Base-by-base conservation (phyloP, 2,888 invertebrate genomes). In the Isotomurus palustris region DNA sequence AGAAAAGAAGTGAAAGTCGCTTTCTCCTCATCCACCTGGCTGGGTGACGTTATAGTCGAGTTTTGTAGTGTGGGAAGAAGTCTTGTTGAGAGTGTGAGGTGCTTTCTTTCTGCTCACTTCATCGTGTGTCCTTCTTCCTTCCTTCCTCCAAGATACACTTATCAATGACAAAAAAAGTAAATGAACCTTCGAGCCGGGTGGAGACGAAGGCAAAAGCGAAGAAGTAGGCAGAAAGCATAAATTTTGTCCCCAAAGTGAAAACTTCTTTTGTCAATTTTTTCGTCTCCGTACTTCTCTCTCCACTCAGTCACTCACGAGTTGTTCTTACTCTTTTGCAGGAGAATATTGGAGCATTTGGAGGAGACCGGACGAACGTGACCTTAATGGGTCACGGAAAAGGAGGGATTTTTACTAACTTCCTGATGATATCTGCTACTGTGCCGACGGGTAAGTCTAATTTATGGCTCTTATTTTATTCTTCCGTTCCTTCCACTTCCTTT, bases 351-450 rank as follows among this genome's bases (percentile, higher is more conserved):
- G 48, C 60, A 12, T 68, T 68, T 57, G 66, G 66, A 29, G 69
- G 69, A 24, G 65, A 67, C 60, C 57, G 61, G 52, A 60, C 57
- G 36, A 66, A 65, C 55, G 69, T 70, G 58, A 70, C 68, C 58
- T 53, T 70, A 45, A 62, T 68, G 64, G 69, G 69, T 64, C 68
- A 68, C 50, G 69, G 68, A 43, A 65, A 65, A 53, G 69, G 68
- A 51, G 68, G 56, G 28, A 68, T 68, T 64, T 66, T 67, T 61
- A 67, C 66, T 50, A 70, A 70, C 64, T 70, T 70, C 57, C 56
- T 70, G 58, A 68, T 68, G 70, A 68, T 70, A 62, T 67, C 67
- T 47, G 66, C 64, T 58, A 68, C 70, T 40, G 70, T 70, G 49
- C 70, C 70, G 60, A 65, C 64, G 58, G 70, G 70, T 70, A 65